Evolutionary conservation across 2,888 invertebrate genomes (phyloP).

Genomic region (Amphiduros pacificus): DNA sequence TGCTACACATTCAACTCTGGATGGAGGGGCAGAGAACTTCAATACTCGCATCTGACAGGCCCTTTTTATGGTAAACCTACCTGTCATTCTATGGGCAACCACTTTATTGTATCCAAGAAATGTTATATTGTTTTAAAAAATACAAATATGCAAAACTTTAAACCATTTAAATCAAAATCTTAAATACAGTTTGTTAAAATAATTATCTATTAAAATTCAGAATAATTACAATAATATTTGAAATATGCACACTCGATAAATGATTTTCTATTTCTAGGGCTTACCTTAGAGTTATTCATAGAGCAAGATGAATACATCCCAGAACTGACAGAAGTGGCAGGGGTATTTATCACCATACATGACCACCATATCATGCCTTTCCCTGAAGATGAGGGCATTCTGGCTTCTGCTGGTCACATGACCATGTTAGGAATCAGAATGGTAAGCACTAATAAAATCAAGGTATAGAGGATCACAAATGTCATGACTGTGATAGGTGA

Average conservation of each 20-base stretch:
- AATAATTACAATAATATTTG: no score
- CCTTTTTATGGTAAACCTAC: constrained; percentile 17
- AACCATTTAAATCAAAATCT: no score
- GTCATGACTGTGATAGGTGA: no score
- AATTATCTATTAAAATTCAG: no score
- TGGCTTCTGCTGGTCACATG: not conserved
- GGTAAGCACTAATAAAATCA: not conserved
- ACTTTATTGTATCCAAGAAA: no score
- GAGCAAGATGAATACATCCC: constrained; percentile 23
- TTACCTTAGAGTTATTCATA: constrained; percentile 13
- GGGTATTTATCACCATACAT: constrained; percentile 16
- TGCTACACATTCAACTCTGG: constrained; percentile 26
- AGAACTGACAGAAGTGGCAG: constrained; percentile 12
- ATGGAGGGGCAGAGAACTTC: not conserved
- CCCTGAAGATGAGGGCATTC: constrained; percentile 24
- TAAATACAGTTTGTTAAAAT: no score
- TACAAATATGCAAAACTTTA: no score
- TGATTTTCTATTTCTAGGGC: constrained; percentile 6
- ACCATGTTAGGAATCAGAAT: not conserved
- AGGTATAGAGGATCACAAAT: no score
- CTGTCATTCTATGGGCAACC: no score
- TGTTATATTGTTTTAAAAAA: no score
- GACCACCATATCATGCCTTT: constrained; percentile 19
- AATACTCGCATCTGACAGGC: constrained; percentile 6
- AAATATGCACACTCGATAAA: not conserved